Evolutionary conservation across 2,113 vertebrate genomes (phyloP).

Genomic region (Tylochromis polylepis): DNA sequence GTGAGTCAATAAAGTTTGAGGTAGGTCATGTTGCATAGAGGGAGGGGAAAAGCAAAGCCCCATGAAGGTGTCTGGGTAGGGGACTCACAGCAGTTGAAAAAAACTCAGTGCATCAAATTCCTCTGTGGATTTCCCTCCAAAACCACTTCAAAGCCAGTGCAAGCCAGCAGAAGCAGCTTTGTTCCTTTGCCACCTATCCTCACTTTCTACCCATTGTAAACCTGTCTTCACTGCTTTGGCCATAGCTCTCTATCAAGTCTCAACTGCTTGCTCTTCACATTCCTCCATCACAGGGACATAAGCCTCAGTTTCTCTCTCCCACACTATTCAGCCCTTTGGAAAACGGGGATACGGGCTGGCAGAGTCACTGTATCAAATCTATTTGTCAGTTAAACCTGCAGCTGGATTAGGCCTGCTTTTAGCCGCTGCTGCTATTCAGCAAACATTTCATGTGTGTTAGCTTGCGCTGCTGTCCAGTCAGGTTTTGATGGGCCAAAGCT

Average conservation of each 20-base stretch:
- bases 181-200: constrained; percentile 36
- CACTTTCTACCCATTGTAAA: constrained; percentile 23
- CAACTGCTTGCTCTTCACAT: constrained; percentile 39
- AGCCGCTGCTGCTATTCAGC: constrained; percentile 12
- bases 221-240: constrained; percentile 23
- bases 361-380: constrained; percentile 44
- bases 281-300: constrained; percentile 26
- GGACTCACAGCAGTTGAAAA: background rate
- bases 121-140: constrained; percentile 5
- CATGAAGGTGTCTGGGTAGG: background rate
- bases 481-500: background rate
- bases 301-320: constrained; percentile 43
- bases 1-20: background rate
- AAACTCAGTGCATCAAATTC: constrained; percentile 23
- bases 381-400: constrained; percentile 31
- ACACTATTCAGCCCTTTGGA: constrained; percentile 30
- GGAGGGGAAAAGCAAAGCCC: background rate
- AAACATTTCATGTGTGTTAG: background rate
- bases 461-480: background rate
- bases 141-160: background rate
- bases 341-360: constrained; percentile 12
- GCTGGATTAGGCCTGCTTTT: constrained; percentile 35
- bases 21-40: background rate
- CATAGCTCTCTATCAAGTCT: constrained; percentile 17
- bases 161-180: constrained; percentile 39